These are phyloP conservation scores for Ancistrus triradiatus DNA, from an alignment of 2,113 vertebrate species.

Conservation along the genomic window DNA sequence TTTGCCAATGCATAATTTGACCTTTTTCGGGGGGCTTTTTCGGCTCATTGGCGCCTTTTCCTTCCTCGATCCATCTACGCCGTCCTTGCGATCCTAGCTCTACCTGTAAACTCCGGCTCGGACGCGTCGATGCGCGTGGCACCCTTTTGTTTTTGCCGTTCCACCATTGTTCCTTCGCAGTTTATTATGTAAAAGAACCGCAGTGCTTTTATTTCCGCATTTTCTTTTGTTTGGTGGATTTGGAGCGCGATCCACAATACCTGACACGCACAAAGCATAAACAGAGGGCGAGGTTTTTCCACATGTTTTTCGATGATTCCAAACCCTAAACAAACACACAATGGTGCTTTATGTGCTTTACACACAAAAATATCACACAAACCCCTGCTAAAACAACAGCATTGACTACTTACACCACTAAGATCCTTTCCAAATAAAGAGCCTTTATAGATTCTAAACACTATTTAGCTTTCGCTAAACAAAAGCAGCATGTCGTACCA, in stretches of 20 bases:
- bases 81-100: conserved; percentile 45
- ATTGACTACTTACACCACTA: conserved; percentile 60
- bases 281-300: conserved; percentile 49
- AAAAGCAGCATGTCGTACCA: conserved; percentile 29
- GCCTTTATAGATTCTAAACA: conserved; percentile 60
- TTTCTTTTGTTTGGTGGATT: conserved; percentile 61
- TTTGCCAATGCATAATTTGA: conserved; percentile 57
- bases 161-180: conserved; percentile 14
- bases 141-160: conserved; percentile 5
- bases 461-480: conserved; percentile 54
- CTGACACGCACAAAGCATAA: conserved; percentile 60
- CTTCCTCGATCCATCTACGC: conserved; percentile 33
- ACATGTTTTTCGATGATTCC: conserved; percentile 51
- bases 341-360: conserved; percentile 59
- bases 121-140: background rate
- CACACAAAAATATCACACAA: conserved; percentile 58
- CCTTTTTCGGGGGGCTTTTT: conserved; percentile 64
- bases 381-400: conserved; percentile 55
- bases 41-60: conserved; percentile 48
- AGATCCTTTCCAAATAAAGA: conserved; percentile 50
- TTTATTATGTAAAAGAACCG: conserved; percentile 40
- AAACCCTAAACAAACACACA: conserved; percentile 66
- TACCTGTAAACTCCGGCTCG: background rate
- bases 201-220: conserved; percentile 48
- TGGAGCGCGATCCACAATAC: conserved; percentile 57